These are phyloP conservation scores for Neodiprion virginianus DNA, from an alignment of 1,140 invertebrate genomes.

Conservation along the genomic window DNA sequence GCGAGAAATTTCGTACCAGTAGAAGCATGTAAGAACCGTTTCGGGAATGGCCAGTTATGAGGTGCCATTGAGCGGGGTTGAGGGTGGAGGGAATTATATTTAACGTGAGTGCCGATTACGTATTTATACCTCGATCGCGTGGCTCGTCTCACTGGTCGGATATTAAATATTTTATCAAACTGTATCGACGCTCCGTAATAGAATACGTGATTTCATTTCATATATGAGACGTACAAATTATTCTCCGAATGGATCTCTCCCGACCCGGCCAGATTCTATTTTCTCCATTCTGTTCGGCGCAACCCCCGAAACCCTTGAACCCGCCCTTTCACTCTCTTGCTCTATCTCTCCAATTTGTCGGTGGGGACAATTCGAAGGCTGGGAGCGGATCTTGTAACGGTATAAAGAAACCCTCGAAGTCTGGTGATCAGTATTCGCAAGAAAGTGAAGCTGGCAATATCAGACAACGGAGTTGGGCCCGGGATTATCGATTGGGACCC, in stretches of 20 bases:
- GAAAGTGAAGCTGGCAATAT: neutral
- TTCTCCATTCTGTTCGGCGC: neutral
- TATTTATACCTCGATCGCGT: too few relatives aligned
- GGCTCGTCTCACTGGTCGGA: neutral
- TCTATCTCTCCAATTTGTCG: constrained; percentile 5
- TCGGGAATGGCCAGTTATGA: too few relatives aligned
- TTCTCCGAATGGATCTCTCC: neutral
- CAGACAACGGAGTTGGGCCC: neutral
- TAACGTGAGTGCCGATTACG: too few relatives aligned
- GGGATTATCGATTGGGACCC: constrained; percentile 6
- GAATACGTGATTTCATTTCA: neutral
- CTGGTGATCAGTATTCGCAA: neutral
- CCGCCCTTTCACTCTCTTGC: neutral
- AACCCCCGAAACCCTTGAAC: neutral
- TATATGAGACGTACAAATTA: neutral
- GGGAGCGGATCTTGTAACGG: neutral
- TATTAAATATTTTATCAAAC: neutral
- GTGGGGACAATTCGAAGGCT: neutral
- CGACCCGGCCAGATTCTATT: neutral
- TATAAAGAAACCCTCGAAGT: neutral
- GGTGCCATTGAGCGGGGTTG: too few relatives aligned
- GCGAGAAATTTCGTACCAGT: too few relatives aligned
- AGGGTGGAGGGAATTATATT: too few relatives aligned
- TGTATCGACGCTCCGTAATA: neutral
- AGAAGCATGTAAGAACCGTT: too few relatives aligned